Evolutionary conservation across 2,113 vertebrate species (phyloP).

Genomic region (Eulacestoma nigropectus): DNA sequence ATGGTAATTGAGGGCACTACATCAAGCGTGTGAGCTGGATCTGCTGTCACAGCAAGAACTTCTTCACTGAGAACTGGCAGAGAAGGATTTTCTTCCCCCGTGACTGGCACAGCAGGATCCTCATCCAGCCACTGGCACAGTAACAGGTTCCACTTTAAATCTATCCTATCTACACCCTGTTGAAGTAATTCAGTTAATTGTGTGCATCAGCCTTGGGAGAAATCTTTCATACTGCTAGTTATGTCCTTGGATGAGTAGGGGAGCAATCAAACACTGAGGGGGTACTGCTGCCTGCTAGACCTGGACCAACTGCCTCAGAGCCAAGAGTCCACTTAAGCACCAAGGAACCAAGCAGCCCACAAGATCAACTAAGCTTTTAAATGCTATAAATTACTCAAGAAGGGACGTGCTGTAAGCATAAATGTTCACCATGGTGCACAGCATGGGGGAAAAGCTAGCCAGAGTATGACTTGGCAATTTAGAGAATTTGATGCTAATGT

Average conservation of each 20-base stretch:
- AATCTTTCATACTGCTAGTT: slow-evolving; percentile 54
- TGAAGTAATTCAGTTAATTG: slow-evolving; percentile 73
- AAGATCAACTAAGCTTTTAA: slow-evolving; percentile 15
- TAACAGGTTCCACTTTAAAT: slow-evolving; percentile 64
- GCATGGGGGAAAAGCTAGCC: background rate
- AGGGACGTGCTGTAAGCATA: background rate
- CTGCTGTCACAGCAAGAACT: slow-evolving; percentile 69
- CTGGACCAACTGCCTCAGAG: background rate
- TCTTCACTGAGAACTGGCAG: slow-evolving; percentile 55
- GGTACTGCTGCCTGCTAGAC: background rate
- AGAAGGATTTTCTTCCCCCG: slow-evolving; percentile 42
- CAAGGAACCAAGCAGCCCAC: background rate
- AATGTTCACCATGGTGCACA: background rate
- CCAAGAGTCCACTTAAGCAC: slow-evolving; percentile 20
- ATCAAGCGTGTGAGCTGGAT: slow-evolving; percentile 60
- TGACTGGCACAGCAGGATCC: slow-evolving; percentile 54
- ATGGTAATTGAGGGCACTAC: slow-evolving; percentile 68
- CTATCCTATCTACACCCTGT: slow-evolving; percentile 38
- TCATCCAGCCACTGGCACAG: slow-evolving; percentile 56
- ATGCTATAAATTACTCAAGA: slow-evolving; percentile 1
- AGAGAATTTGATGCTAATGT: background rate
- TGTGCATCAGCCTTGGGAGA: slow-evolving; percentile 50
- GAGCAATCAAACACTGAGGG: background rate
- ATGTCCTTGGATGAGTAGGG: slow-evolving; percentile 21
- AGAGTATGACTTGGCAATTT: slow-evolving; percentile 5